phyloP scores from a whole-genome alignment of 2,888 invertebrate species.

The Philopedon plagiatum region DNA sequence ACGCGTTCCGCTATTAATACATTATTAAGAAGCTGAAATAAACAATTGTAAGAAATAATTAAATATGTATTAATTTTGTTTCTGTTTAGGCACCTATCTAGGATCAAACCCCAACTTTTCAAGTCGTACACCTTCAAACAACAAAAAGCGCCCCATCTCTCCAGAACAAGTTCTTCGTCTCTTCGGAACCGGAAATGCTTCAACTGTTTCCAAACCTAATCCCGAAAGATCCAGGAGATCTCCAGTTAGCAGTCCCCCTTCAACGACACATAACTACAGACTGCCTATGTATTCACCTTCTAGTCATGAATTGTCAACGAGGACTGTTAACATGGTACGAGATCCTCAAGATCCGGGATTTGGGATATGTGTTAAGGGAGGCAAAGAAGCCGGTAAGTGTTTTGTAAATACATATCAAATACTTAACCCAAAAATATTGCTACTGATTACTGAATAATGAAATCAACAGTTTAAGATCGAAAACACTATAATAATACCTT shows the following conservation, averaged over 20 bases:
- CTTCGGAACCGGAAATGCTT: slow-evolving; percentile 58
- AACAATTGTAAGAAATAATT: too few relatives aligned
- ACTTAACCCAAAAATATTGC: too few relatives aligned
- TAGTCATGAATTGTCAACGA: slow-evolving; percentile 83
- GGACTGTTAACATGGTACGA: slow-evolving; percentile 89
- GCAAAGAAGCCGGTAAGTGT: slow-evolving; percentile 85
- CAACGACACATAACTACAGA: slow-evolving; percentile 71
- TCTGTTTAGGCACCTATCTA: slow-evolving; percentile 75
- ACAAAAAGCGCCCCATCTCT: slow-evolving; percentile 85
- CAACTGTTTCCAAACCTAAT: slow-evolving; percentile 42
- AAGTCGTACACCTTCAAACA: slow-evolving; percentile 69
- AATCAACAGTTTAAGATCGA: too few relatives aligned
- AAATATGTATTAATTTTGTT: neutral
- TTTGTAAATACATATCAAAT: too few relatives aligned
- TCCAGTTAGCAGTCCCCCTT: slow-evolving; percentile 79
- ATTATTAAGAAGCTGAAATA: too few relatives aligned
- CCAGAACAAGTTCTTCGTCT: slow-evolving; percentile 79
- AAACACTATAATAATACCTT: too few relatives aligned
- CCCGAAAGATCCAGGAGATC: slow-evolving; percentile 69
- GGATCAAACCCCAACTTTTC: slow-evolving; percentile 76
- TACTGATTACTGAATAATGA: too few relatives aligned
- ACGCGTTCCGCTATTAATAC: too few relatives aligned
- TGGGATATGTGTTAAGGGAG: slow-evolving; percentile 93
- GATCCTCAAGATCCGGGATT: slow-evolving; percentile 89
- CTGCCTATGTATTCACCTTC: slow-evolving; percentile 67